Base-by-base conservation (phyloP, 64 coral and sea anemone species). In the Catalaphyllia jardinei region DNA sequence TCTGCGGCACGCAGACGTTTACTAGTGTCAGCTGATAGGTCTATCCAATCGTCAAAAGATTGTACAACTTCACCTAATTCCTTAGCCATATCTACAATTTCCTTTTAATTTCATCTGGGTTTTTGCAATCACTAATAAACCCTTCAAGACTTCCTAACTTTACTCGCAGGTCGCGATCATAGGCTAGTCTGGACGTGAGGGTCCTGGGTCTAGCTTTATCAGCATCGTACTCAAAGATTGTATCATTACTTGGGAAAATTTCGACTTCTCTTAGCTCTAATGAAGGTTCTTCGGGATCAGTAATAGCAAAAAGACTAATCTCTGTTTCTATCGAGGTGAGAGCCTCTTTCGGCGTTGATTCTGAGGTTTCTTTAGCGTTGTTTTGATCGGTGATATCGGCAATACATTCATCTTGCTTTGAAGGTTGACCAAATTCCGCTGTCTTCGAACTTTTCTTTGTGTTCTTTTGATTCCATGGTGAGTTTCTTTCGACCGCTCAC, bases 31-130 rank as follows among this genome's bases (percentile, higher is more conserved):
- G 27, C 19, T 80, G 78, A 61, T 13, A 89, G 31, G 29, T 89
- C 63, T 15, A 89, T 82, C 67, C 78, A 82, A 49, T 90, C 61
- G 14, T 90, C 88, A 59, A 90, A 90, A 61, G 20, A 11, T 90
- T 73, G 78, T 65, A 90, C n/a, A 19, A 52, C 72, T 72, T 51
- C 78, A 55, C 73, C 59, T 25, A 60, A 31, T 72, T 77, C 52
- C 67, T 75, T 74, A 59, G 18, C 62, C 54, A 78, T 61, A 62
- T 28, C 30, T 60, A 35, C 39, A 79, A 89, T 61, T 42, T 89
- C 59, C 17, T 42, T 77, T 35, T 69, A 77, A 78, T 89, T 62
- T 67, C 67, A n/a, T 52, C 75, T 30, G 55, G 46, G 52, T 74
- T 72, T 88, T 39, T 38, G 0, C 57, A 74, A 73, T 31, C 13